Evolutionary conservation across 2,113 vertebrate species (phyloP).

Genomic region (Fulmarus glacialis): DNA sequence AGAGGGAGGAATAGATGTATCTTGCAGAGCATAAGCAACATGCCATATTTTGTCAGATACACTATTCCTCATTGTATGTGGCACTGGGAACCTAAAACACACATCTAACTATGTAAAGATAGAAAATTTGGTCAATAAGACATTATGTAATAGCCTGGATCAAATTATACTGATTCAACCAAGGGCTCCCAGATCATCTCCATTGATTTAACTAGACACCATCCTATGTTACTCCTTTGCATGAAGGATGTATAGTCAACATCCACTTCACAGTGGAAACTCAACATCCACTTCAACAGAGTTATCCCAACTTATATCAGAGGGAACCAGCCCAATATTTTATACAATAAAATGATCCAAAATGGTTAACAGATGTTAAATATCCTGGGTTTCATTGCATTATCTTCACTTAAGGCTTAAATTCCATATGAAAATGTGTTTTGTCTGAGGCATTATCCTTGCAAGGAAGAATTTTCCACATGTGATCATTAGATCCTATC

Average conservation of each 20-base stretch:
- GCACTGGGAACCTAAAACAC: neutral
- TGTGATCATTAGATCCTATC: neutral
- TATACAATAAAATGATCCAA: neutral
- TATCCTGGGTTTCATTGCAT: neutral
- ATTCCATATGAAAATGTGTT: neutral
- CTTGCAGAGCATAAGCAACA: fast-evolving
- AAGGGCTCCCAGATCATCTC: neutral
- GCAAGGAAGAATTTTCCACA: neutral
- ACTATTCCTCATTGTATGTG: neutral
- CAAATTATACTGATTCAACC: neutral
- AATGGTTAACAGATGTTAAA: neutral
- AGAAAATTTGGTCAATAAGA: neutral
- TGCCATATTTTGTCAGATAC: neutral
- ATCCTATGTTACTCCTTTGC: neutral
- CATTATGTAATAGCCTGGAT: neutral
- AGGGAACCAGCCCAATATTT: neutral
- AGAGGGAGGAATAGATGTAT: neutral
- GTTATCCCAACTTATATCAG: neutral
- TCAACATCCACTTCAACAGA: neutral
- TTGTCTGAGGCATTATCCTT: neutral
- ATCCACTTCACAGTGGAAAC: neutral
- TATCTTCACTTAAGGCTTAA: neutral
- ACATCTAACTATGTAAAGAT: neutral
- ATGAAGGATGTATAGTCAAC: neutral
- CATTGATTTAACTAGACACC: neutral